These are phyloP conservation scores for Caenorhabditis briggsae DNA, from an alignment of 1,140 invertebrate genomes.

Conservation along the genomic window DNA sequence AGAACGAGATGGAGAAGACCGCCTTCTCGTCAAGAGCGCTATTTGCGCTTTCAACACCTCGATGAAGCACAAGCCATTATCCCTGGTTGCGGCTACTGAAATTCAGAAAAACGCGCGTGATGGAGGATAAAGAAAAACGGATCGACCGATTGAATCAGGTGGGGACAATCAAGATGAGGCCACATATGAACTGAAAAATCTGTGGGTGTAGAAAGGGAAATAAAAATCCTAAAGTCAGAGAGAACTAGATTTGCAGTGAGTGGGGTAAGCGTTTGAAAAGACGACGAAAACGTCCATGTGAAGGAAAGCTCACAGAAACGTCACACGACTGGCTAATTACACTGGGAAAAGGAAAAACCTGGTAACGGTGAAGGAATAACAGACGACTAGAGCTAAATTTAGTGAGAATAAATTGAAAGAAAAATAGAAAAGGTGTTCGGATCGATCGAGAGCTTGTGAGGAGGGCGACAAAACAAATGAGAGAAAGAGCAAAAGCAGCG, in stretches of 20 bases:
- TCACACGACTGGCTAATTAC: not conserved
- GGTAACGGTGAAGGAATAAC: not conserved
- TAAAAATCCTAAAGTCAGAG: slow-evolving; percentile 8
- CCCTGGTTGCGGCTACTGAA: slow-evolving; percentile 39
- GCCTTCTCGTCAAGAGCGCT: slow-evolving; percentile 52
- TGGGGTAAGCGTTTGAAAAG: not conserved
- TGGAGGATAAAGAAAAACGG: not conserved
- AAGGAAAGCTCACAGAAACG: slow-evolving; percentile 17
- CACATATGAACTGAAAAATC: slow-evolving; percentile 13
- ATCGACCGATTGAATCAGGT: not conserved
- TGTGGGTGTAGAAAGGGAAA: not conserved
- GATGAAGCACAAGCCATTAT: slow-evolving; percentile 52
- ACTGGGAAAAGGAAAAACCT: not conserved
- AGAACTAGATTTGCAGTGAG: slow-evolving; percentile 3
- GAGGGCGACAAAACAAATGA: slow-evolving; percentile 33
- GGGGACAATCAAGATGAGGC: not conserved
- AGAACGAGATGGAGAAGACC: slow-evolving; percentile 43
- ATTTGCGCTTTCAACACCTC: slow-evolving; percentile 55
- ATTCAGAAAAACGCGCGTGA: slow-evolving; percentile 4
- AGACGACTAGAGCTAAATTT: not conserved
- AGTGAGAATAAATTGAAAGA: not conserved
- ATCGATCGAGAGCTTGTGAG: slow-evolving; percentile 25
- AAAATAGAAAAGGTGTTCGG: slow-evolving; percentile 8
- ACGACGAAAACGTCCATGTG: not conserved
- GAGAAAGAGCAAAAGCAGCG: slow-evolving; percentile 20